Base-by-base conservation (phyloP, 2,113 vertebrate genomes). In the Sylvilagus bachmani region DNA sequence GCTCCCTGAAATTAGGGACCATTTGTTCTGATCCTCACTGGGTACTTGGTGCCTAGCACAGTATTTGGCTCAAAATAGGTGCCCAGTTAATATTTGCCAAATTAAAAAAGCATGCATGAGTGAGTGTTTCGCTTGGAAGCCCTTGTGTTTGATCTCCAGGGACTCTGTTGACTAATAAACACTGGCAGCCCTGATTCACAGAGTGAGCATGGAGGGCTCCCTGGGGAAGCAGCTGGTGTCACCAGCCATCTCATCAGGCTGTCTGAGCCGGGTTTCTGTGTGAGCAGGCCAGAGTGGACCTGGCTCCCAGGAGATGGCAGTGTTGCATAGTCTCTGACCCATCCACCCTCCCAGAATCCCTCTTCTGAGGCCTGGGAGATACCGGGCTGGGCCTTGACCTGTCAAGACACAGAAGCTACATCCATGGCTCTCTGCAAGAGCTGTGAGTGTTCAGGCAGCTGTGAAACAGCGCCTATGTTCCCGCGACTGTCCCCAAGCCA, bases 251-350 rank as follows among this genome's bases (percentile, higher is more conserved):
- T 31, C 33, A 61, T 58, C 58, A 14, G 22, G n/a, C 25, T 55
- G 79, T 77, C 21, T 27, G 64, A 33, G 67, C 64, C 10, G 13
- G 71, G 14, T 70, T 73, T 95, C 84, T 77, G 82, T 85, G 71
- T 78, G 64, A 49, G 17, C 29, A 62, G 55, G n/a, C 70, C 17
- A 38, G 49, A 77, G 51, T 6, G 38, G 51, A 55, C 8, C 64
- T 71, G 73, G 69, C 64, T 94, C 96, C 97, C 96, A 95, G 97
- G 82, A 97, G 96, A 66, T 93, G 96, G 95, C 96, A 93, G 95
- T 93, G 79, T 96, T 95, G 93, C 24, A 75, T 29, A 95, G 80
- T n/a, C 67, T 78, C 69, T 91, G 85, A 51, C 70, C 77, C 36
- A 4, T 44, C 33, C 14, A 71, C 22, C 21, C 36, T 95, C 29